phyloP scores from a whole-genome alignment of 2,888 invertebrate species.

The Drosophila pseudotalamancana region DNA sequence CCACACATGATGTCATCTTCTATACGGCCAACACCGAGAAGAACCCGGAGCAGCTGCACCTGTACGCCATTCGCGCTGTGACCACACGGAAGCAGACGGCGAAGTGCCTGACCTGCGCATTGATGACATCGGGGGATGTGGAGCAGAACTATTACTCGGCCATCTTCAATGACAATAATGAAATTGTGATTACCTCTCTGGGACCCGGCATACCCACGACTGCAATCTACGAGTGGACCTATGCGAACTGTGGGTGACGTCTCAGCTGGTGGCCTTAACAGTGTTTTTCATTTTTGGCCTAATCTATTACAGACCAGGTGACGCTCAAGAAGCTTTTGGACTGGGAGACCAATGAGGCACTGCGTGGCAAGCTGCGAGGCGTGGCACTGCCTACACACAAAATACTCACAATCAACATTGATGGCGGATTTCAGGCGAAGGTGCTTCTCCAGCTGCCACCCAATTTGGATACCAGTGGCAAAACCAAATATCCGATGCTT shows the following conservation, averaged over 20 bases:
- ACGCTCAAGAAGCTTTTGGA: slow-evolving; percentile 77
- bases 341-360: slow-evolving; percentile 89
- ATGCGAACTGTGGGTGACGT: slow-evolving; percentile 69
- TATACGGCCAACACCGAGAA: slow-evolving; percentile 91
- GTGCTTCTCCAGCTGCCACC: slow-evolving; percentile 91
- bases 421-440: slow-evolving; percentile 88
- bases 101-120: slow-evolving; percentile 91
- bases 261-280: not conserved
- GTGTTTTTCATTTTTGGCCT: not conserved
- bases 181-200: slow-evolving; percentile 90
- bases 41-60: slow-evolving; percentile 91
- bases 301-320: slow-evolving; percentile 68
- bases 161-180: slow-evolving; percentile 88
- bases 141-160: slow-evolving; percentile 85
- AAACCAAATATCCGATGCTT: slow-evolving; percentile 91
- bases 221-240: slow-evolving; percentile 85
- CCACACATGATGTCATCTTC: slow-evolving; percentile 88
- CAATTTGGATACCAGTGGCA: slow-evolving; percentile 88
- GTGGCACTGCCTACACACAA: slow-evolving; percentile 86
- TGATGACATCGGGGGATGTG: slow-evolving; percentile 74
- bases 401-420: slow-evolving; percentile 87
- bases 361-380: slow-evolving; percentile 85
- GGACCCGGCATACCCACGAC: slow-evolving; percentile 94
- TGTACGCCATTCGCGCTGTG: slow-evolving; percentile 88
- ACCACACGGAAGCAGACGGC: slow-evolving; percentile 82